A percentile compares a stretch with the other conserved stretches of the same genome.
Conservation (phyloP, 2,888 invertebrate genomes). For the Prenolepis imparis region DNA sequence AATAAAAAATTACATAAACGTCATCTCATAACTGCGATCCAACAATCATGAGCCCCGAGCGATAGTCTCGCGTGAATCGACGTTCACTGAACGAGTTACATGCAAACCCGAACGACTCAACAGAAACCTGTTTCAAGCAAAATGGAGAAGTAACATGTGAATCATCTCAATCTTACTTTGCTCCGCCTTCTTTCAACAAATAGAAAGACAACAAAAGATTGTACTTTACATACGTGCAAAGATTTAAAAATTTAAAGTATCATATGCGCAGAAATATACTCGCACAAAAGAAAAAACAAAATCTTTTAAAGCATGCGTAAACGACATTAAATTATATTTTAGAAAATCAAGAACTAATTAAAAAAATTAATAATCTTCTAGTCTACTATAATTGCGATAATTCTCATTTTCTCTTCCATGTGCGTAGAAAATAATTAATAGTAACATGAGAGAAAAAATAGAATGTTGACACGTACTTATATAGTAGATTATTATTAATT, state of each 20-base stretch:
- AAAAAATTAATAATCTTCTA: slow-evolving; percentile 5
- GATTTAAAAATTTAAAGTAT: background rate
- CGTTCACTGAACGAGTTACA: slow-evolving; percentile 2
- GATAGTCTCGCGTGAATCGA: slow-evolving; percentile 24
- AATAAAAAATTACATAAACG: background rate
- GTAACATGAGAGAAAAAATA: too few relatives aligned
- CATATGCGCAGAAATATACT: background rate
- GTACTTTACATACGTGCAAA: background rate
- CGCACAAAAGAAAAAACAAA: background rate
- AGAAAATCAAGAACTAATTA: background rate
- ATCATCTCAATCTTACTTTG: slow-evolving; percentile 37
- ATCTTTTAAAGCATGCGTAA: background rate
- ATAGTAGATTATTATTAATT: too few relatives aligned
- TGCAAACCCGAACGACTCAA: slow-evolving; percentile 36
- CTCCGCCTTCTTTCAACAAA: slow-evolving; percentile 30
- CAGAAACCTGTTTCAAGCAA: slow-evolving; percentile 59
- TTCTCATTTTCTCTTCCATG: background rate
- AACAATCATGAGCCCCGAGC: background rate
- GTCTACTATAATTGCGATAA: background rate
- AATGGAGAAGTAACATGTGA: slow-evolving; percentile 57
- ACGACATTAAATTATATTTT: background rate
- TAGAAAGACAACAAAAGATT: background rate
- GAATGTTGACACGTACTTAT: too few relatives aligned
- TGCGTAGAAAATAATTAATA: background rate
- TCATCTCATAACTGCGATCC: slow-evolving; percentile 1